Base-by-base conservation (phyloP, 64 coral and sea anemone genomes). In the Stichodactyla mertensii region DNA sequence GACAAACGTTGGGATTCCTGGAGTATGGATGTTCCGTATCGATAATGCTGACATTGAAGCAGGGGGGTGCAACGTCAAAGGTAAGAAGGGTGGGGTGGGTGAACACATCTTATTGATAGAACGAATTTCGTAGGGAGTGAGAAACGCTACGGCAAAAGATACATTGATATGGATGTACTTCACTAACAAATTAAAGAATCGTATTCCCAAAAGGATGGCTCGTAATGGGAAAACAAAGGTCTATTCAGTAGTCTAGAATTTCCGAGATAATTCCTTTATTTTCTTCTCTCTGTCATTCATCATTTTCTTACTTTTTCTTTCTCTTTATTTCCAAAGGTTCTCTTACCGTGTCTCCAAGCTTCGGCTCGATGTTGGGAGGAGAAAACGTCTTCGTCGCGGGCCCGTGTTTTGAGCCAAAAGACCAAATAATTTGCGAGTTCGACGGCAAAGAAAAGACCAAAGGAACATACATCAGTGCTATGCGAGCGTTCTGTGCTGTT, bases 41-140 rank as follows among this genome's bases (percentile, higher is more conserved):
- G 91, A 93, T 58, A 83, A 87, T 22, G 83, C 84, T 15, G 59
- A 83, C 16, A 80, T 94, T 22, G 66, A 86, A 60, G 79, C 78
- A 15, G 92, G 88, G 14, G 92, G 92, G 6, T 94, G 92, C 24
- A 90, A 94, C 45, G 62, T 88, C 6, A 84, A 67, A 88, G 92
- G 92, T 87, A 82, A 36, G n/a, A 2, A 7, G 10, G 8, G 56
- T 11, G 14, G 14, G 1, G 56, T 58, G 28, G 28, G 28, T 31
- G 28, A 31, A 31, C 28, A 31, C 28, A 31, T 31, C 28, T 31
- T 31, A 31, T 31, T 31, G 0, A 31, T 31, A 31, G 28, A 31
- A 1, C 28, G 28, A 31, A 31, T 31, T 31, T 31, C 28, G 28
- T 31, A 31, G 28, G 28, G 28, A 31, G 28, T 31, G 28, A 31